Percentiles rank a stretch among this genome's conserved stretches.
These are phyloP conservation scores for Ophioninae sp. DNA, from an alignment of 2,888 invertebrate genomes.

Conservation along the genomic window DNA sequence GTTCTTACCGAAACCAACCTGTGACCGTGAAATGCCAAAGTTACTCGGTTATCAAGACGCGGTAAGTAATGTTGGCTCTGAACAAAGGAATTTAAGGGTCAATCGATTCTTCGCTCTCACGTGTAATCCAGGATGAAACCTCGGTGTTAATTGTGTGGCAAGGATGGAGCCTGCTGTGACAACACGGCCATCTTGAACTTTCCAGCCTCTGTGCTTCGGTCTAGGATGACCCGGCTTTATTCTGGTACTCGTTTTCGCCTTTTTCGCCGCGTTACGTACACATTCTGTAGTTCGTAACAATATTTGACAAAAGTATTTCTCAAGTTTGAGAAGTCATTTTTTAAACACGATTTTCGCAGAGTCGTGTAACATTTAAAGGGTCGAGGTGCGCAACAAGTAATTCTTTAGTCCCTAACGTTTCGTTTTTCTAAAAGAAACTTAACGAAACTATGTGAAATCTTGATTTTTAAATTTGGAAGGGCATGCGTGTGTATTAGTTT, in stretches of 20 bases:
- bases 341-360: no score
- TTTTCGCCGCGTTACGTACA: conserved; percentile 87
- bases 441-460: neutral
- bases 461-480: neutral
- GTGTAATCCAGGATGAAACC: conserved; percentile 92
- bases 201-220: conserved; percentile 91
- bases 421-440: neutral
- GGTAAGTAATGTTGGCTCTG: neutral
- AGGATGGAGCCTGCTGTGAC: conserved; percentile 87
- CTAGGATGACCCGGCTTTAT: conserved; percentile 85
- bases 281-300: conserved; percentile 74
- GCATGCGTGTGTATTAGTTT: neutral
- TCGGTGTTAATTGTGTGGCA: conserved; percentile 86
- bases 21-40: conserved; percentile 66
- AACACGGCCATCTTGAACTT: conserved; percentile 86
- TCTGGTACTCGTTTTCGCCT: conserved; percentile 87
- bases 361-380: no score
- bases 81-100: neutral
- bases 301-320: conserved; percentile 38
- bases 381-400: no score
- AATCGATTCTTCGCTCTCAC: conserved; percentile 81
- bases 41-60: neutral
- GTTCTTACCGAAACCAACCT: conserved; percentile 93
- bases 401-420: neutral
- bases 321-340: neutral